Evolutionary conservation across 2,113 vertebrate genomes (phyloP).

Genomic region (Tragelaphus imberbis): DNA sequence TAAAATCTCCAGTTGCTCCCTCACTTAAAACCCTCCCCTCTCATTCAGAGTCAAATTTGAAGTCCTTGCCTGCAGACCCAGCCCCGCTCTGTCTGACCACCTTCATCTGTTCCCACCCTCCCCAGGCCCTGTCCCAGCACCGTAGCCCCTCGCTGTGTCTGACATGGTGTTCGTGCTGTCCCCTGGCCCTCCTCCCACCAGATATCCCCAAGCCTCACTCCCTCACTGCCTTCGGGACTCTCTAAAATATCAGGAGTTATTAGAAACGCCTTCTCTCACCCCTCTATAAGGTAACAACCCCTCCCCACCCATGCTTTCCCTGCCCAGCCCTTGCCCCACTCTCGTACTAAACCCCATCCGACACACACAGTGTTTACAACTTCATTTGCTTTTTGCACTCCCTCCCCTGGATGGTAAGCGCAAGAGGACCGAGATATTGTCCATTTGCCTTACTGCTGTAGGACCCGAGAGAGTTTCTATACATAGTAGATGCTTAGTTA

Average conservation of each 20-base stretch:
- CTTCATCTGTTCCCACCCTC: background rate
- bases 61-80: background rate
- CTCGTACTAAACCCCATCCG: accelerated
- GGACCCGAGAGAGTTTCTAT: background rate
- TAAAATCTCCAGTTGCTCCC: background rate
- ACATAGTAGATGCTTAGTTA: background rate
- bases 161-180: background rate
- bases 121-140: background rate
- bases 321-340: background rate
- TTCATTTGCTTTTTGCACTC: too few relatives aligned
- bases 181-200: background rate
- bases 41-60: background rate
- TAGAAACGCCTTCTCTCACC: background rate
- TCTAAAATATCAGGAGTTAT: background rate
- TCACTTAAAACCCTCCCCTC: background rate
- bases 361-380: background rate
- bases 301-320: background rate
- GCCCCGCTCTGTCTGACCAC: background rate
- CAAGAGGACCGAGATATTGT: background rate
- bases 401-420: background rate
- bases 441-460: background rate
- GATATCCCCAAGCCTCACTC: background rate
- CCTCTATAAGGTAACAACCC: background rate
- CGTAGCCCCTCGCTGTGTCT: background rate
- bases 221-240: background rate